Evolutionary conservation across 2,113 vertebrate genomes (phyloP), one percentile per base, ranked within the genome.

Genomic region (Carassius carassius): DNA sequence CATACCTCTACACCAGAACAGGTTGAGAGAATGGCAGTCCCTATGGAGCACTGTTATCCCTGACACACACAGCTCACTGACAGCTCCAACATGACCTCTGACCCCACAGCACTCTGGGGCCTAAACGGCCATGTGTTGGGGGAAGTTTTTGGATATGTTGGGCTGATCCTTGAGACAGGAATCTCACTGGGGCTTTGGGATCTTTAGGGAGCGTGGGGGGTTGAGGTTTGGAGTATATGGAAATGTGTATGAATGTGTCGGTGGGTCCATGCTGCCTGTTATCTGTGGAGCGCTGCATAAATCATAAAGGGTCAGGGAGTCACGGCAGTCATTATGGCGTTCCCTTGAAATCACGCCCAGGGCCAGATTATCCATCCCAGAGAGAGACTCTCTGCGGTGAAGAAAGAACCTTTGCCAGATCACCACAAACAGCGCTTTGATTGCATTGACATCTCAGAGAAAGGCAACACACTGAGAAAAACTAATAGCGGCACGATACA

Each of bases 331-430:
- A 93, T 93, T 93, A 94, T 92, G 88, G 86, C 86, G 86, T 84
- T 86, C 88, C 88, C 85, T 92, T 93, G 94, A 93, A 94, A 92
- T 11, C 89, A 85, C 87, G 91, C 89, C 83, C 86, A 85, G 87
- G 82, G 89, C 89, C 91, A 93, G 92, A 94, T 95, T 93, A 94
- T 91, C 88, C 91, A 93, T 90, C 92, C 91, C 92, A 51, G 86
- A 82, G 80, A 87, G n/a, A 84, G 88, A 83, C 76, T 90, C 90
- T 84, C 86, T 86, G 85, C 81, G 32, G 89, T 79, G 89, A 88
- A 88, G 88, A 90, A 88, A 90, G 86, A 41, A 23, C 44, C 85
- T 49, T 80, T 17, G 67, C 47, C 37, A 83, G 74, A 84, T 54
- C 63, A 37, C 73, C 65, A 80, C 72, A 80, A 63, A 87, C 73